Evolutionary conservation across 2,113 vertebrate genomes (phyloP).

Genomic region (Chaenogobius annularis): DNA sequence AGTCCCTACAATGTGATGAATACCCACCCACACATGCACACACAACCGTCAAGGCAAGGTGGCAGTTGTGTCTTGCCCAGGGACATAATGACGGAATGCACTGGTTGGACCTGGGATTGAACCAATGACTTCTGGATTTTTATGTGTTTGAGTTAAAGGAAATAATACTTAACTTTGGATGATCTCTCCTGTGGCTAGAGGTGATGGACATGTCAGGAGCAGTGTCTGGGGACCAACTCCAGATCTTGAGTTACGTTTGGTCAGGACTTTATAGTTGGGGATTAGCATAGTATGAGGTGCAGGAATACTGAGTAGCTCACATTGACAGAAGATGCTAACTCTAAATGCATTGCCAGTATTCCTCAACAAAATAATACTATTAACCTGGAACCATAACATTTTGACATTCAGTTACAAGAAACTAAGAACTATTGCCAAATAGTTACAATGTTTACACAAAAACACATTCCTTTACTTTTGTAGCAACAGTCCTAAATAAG

Average conservation of each 20-base stretch:
- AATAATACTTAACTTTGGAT: neutral
- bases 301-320: neutral
- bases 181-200: neutral
- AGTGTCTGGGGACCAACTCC: neutral
- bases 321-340: too few relatives aligned
- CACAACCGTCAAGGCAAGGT: too few relatives aligned
- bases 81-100: neutral
- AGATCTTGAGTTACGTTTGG: neutral
- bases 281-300: neutral
- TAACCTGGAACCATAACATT: conserved; percentile 14
- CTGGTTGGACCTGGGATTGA: neutral
- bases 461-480: conserved; percentile 21
- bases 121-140: neutral
- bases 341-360: too few relatives aligned
- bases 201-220: neutral
- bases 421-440: neutral
- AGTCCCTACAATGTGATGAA: too few relatives aligned
- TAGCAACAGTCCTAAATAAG: conserved; percentile 29
- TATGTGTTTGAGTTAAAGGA: neutral
- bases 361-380: too few relatives aligned
- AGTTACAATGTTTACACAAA: neutral
- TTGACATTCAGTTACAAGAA: neutral
- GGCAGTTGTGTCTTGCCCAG: neutral
- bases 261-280: neutral
- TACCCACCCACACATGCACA: too few relatives aligned